Conservation (phyloP, 2,888 invertebrate genomes). For the Caenorhabditis angaria region DNA sequence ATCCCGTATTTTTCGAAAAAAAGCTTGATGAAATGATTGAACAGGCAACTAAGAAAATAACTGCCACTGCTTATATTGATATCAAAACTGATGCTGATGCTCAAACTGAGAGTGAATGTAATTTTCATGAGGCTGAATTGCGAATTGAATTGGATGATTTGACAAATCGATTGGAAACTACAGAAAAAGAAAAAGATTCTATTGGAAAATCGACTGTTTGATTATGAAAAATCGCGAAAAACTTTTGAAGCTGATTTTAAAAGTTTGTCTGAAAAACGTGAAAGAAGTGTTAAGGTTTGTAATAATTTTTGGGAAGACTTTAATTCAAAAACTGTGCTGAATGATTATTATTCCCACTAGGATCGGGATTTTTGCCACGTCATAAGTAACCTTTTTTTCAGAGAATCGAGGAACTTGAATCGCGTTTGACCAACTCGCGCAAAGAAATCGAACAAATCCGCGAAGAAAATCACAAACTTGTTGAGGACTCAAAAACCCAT, state of each 20-base stretch:
- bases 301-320: background rate
- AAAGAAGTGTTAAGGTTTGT: slow-evolving; percentile 5
- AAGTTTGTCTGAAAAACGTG: background rate
- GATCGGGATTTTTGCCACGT: too few species aligned
- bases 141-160: slow-evolving; percentile 30
- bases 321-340: too few species aligned
- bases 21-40: background rate
- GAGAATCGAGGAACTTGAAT: slow-evolving; percentile 13
- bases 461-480: slow-evolving; percentile 17
- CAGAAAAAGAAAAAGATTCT: slow-evolving; percentile 14
- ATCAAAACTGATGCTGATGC: slow-evolving; percentile 29
- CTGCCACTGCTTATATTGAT: slow-evolving; percentile 22
- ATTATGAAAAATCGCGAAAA: slow-evolving; percentile 21
- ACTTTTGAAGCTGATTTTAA: slow-evolving; percentile 26
- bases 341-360: too few species aligned
- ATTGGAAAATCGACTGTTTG: slow-evolving; percentile 25
- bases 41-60: slow-evolving; percentile 11
- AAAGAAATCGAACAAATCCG: slow-evolving; percentile 18
- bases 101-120: slow-evolving; percentile 23
- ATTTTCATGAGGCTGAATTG: slow-evolving; percentile 11
- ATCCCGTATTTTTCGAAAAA: slow-evolving; percentile 12
- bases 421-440: slow-evolving; percentile 7
- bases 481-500: slow-evolving; percentile 14
- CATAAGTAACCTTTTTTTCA: slow-evolving; percentile 4
- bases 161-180: slow-evolving; percentile 14